These are phyloP conservation scores for Sisyra terminalis DNA, from an alignment of 2,888 invertebrate genomes.

Conservation along the genomic window DNA sequence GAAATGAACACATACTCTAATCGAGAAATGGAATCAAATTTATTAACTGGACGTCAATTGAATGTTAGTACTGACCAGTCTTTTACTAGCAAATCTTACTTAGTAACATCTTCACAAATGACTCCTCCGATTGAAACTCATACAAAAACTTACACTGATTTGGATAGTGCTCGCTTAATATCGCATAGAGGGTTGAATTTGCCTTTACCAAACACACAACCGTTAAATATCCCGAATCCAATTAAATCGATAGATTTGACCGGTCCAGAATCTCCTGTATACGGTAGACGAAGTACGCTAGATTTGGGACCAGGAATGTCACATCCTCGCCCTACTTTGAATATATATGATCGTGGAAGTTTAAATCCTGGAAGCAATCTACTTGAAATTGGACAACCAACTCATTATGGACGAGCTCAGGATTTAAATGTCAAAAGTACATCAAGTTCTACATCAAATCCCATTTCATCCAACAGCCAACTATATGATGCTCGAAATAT, in stretches of 20 bases:
- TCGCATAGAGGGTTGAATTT: conserved; percentile 1
- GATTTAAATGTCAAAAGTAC: too few relatives aligned
- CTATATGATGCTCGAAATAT: background rate
- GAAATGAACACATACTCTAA: conserved; percentile 12
- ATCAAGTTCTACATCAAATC: too few relatives aligned
- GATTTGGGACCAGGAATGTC: background rate
- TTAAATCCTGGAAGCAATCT: too few relatives aligned
- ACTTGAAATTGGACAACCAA: too few relatives aligned
- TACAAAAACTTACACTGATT: conserved; percentile 1
- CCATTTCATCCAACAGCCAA: too few relatives aligned
- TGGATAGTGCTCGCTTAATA: background rate
- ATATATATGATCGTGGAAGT: too few relatives aligned
- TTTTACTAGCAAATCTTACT: background rate
- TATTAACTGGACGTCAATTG: conserved; percentile 12
- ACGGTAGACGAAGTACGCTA: background rate
- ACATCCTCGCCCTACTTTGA: too few relatives aligned
- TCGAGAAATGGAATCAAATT: conserved; percentile 11
- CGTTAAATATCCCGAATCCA: conserved; percentile 7
- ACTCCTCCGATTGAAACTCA: background rate
- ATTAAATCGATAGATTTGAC: conserved; percentile 8
- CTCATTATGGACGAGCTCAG: too few relatives aligned
- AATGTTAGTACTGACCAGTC: conserved; percentile 4
- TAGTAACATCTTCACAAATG: background rate
- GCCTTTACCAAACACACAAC: background rate
- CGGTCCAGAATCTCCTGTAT: conserved; percentile 6